Conservation (phyloP, 2,888 invertebrate species). For the Drymonia ruficornis region DNA sequence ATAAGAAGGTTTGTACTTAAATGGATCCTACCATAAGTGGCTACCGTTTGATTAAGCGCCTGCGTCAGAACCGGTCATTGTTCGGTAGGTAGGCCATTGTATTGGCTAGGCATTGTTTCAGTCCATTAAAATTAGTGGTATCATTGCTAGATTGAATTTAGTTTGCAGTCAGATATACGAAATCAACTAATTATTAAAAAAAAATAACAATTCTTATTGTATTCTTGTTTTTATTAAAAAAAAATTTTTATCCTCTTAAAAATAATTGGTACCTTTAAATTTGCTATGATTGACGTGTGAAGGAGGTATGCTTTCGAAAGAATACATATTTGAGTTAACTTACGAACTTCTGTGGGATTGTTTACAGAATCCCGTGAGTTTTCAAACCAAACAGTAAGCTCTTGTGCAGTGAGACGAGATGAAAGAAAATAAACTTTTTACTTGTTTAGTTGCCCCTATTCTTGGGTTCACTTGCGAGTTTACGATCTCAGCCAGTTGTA, state of each 20-base stretch:
- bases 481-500: conserved; percentile 12
- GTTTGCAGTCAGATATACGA: too few relatives aligned
- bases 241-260: too few relatives aligned
- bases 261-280: too few relatives aligned
- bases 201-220: too few relatives aligned
- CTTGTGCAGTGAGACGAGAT: conserved; percentile 19
- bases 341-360: conserved; percentile 10
- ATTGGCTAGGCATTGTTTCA: conserved; percentile 39
- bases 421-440: conserved; percentile 26
- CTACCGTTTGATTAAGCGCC: not conserved
- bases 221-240: too few relatives aligned
- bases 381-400: conserved; percentile 10
- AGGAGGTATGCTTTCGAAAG: not conserved
- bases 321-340: not conserved
- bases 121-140: conserved; percentile 8
- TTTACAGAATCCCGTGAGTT: conserved; percentile 13
- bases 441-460: conserved; percentile 26
- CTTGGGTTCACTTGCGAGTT: conserved; percentile 9
- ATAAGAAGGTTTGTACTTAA: too few relatives aligned
- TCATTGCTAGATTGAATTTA: not conserved
- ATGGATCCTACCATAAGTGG: not conserved
- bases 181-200: too few relatives aligned
- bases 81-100: conserved; percentile 33
- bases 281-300: too few relatives aligned
- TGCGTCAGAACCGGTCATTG: conserved; percentile 27